Conservation (phyloP, 2,888 invertebrate genomes). For the Agrenia bidenticulata region DNA sequence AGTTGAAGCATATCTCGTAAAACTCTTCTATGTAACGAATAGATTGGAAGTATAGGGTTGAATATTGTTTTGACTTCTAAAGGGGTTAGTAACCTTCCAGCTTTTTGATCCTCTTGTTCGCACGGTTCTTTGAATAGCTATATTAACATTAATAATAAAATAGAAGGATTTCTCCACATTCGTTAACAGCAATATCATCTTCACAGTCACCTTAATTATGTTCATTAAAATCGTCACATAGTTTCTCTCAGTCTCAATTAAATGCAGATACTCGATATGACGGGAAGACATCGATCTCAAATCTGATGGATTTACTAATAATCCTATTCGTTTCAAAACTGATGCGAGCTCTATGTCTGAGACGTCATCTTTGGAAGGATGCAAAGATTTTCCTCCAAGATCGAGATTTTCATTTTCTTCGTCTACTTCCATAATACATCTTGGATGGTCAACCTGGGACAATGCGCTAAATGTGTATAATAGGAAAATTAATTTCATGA, state of each 20-base stretch:
- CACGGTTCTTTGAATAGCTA: constrained; percentile 92
- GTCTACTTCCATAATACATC: constrained; percentile 60
- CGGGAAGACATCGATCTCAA: constrained; percentile 66
- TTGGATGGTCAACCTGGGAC: constrained; percentile 51
- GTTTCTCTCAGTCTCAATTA: constrained; percentile 95
- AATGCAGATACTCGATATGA: constrained; percentile 83
- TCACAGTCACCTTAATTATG: constrained; percentile 75
- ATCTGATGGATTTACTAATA: constrained; percentile 53
- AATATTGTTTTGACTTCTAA: constrained; percentile 94
- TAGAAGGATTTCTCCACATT: too few relatives aligned
- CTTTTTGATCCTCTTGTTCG: constrained; percentile 80
- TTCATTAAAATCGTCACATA: constrained; percentile 93
- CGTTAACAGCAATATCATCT: too few relatives aligned
- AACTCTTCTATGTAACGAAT: constrained; percentile 84
- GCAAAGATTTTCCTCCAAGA: constrained; percentile 48
- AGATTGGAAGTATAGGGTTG: constrained; percentile 91
- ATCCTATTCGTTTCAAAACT: constrained; percentile 42
- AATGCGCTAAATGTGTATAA: constrained; percentile 11
- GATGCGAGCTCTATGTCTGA: constrained; percentile 46
- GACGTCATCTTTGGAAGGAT: constrained; percentile 42
- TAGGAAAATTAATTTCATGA: background rate
- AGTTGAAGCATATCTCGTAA: constrained; percentile 65
- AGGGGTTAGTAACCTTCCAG: constrained; percentile 76
- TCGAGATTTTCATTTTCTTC: constrained; percentile 59
- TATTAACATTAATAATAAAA: constrained; percentile 50